These are phyloP conservation scores for Bufo gargarizans DNA, from an alignment of 2,113 vertebrate genomes.

Conservation along the genomic window DNA sequence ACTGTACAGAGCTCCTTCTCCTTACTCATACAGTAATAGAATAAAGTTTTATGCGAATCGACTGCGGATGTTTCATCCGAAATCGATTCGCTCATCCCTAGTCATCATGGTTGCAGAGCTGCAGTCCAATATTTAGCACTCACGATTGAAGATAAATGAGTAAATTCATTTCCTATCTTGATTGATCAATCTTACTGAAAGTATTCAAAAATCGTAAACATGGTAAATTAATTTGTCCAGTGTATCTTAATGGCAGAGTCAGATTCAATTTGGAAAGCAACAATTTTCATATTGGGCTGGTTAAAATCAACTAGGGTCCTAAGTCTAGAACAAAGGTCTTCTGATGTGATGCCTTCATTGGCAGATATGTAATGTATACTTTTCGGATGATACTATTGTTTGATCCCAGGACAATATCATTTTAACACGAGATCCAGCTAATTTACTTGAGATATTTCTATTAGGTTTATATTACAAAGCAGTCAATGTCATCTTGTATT, in stretches of 20 bases:
- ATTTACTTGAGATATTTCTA: background rate
- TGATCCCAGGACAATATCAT: background rate
- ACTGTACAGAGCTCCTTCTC: too few relatives aligned
- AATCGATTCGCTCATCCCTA: too few relatives aligned
- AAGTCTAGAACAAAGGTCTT: background rate
- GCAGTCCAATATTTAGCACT: background rate
- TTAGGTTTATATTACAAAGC: background rate
- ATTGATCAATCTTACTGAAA: background rate
- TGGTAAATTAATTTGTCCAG: background rate
- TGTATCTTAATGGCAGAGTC: background rate
- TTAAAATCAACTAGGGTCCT: background rate
- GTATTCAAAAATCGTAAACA: background rate
- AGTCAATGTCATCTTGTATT: background rate
- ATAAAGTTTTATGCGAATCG: too few relatives aligned
- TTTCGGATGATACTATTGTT: background rate
- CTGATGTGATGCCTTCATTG: background rate
- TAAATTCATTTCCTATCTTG: background rate
- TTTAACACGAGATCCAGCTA: background rate
- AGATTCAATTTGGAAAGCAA: background rate
- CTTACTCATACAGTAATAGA: too few relatives aligned
- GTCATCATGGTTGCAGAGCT: too few relatives aligned
- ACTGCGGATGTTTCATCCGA: too few relatives aligned
- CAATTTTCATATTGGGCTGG: background rate
- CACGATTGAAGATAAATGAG: background rate
- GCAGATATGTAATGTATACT: background rate